A percentile compares a stretch with the other conserved stretches of the same genome.
Conservation (phyloP, 2,113 vertebrate genomes). For the Hucho hucho region DNA sequence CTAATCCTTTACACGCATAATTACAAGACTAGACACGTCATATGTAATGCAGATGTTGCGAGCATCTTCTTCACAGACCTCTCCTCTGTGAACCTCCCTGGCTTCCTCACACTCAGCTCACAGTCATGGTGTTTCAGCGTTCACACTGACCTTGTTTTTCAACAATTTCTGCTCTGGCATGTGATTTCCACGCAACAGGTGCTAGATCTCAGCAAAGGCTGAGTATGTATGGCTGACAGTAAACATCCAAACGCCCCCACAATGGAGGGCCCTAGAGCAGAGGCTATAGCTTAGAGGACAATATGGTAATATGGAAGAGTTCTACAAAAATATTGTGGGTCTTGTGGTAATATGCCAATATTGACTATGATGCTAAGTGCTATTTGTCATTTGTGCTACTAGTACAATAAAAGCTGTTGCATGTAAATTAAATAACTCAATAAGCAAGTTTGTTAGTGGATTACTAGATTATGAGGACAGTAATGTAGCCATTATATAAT, state of each 20-base stretch:
- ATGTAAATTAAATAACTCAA: too few species aligned
- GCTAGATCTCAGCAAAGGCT: constrained; percentile 7
- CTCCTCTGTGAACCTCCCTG: not conserved
- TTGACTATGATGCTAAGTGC: too few species aligned
- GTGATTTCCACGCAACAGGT: constrained; percentile 19
- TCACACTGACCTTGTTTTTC: not conserved
- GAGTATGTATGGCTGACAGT: not conserved
- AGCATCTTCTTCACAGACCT: not conserved
- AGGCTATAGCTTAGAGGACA: not conserved
- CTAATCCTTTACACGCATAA: constrained; percentile 32
- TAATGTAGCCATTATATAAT: too few species aligned
- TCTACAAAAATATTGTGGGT: too few species aligned
- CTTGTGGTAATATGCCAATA: too few species aligned
- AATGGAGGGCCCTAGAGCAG: not conserved
- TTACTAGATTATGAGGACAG: too few species aligned
- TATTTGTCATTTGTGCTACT: too few species aligned
- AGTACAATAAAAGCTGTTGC: too few species aligned
- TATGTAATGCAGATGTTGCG: constrained; percentile 33
- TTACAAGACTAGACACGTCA: constrained; percentile 41
- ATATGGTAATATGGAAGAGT: not conserved
- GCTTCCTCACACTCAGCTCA: not conserved
- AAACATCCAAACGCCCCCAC: not conserved
- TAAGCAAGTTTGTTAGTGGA: too few species aligned
- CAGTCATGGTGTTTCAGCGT: not conserved
- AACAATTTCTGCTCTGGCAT: constrained; percentile 6